phyloP scores from a whole-genome alignment of 35 echinoderm and acorn worm species.

The Acanthaster planci region DNA sequence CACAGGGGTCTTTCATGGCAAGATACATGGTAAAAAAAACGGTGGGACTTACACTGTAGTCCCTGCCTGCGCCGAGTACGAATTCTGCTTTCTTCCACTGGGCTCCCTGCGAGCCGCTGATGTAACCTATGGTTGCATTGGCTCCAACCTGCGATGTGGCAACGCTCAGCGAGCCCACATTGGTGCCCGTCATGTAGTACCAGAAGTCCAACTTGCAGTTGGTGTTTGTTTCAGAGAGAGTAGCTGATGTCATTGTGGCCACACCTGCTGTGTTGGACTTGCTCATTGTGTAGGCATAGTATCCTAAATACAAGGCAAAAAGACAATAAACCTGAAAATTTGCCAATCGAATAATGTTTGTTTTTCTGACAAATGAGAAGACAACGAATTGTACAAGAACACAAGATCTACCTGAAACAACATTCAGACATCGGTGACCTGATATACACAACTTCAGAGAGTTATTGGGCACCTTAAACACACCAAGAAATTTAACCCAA shows the following conservation, averaged over 20 bases:
- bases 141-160: neutral
- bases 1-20: no score
- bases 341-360: no score
- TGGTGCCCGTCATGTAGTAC: conserved; percentile 54
- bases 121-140: neutral
- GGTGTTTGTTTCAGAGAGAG: neutral
- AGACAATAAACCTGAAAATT: no score
- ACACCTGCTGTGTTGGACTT: neutral
- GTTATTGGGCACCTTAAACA: no score
- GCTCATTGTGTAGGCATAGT: conserved; percentile 19
- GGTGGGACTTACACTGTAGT: conserved; percentile 7
- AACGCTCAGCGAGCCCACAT: conserved; percentile 49
- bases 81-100: conserved; percentile 16
- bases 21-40: no score
- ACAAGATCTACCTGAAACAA: no score
- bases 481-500: no score
- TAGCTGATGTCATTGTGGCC: neutral
- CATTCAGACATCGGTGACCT: no score
- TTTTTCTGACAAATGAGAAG: no score
- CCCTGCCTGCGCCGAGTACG: neutral
- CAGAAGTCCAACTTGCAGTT: conserved; percentile 34
- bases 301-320: neutral
- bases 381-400: no score
- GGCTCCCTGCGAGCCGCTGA: conserved; percentile 31
- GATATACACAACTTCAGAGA: no score